Percentiles rank a stretch among this genome's conserved stretches.
Conservation (phyloP, 2,888 invertebrate genomes). For the Sminthurinus aureus region DNA sequence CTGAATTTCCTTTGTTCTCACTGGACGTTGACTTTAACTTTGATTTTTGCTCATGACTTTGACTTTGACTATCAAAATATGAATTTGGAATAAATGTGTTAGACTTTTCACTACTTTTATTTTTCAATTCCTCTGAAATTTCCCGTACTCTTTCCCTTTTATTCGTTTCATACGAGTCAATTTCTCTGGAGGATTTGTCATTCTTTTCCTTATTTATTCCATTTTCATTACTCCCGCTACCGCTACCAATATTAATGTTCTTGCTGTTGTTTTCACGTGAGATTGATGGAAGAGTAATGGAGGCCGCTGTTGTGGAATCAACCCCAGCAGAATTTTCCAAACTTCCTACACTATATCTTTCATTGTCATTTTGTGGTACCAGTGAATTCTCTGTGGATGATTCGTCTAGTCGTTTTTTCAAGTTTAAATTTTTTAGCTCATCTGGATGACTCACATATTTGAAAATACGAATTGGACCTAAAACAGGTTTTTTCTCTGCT, state of each 20-base stretch:
- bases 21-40: too few relatives aligned
- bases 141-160: not conserved
- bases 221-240: not conserved
- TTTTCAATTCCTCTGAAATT: not conserved
- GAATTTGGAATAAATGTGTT: conserved; percentile 39
- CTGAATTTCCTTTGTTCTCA: not conserved
- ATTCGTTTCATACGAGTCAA: conserved; percentile 2
- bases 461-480: conserved; percentile 55
- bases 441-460: conserved; percentile 51
- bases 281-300: not conserved
- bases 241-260: not conserved
- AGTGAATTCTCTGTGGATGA: not conserved
- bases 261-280: not conserved
- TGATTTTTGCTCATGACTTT: not conserved
- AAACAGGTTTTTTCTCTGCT: not conserved
- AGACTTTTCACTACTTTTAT: conserved; percentile 36
- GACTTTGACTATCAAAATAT: conserved; percentile 22
- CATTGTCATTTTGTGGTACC: too few relatives aligned
- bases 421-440: conserved; percentile 5
- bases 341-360: not conserved
- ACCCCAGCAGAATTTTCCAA: not conserved
- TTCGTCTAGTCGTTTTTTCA: not conserved
- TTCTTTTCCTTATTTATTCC: not conserved
- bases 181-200: not conserved
- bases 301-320: not conserved